These are phyloP conservation scores for Drosophila ficusphila DNA, from an alignment of 1,140 invertebrate species.

Conservation along the genomic window DNA sequence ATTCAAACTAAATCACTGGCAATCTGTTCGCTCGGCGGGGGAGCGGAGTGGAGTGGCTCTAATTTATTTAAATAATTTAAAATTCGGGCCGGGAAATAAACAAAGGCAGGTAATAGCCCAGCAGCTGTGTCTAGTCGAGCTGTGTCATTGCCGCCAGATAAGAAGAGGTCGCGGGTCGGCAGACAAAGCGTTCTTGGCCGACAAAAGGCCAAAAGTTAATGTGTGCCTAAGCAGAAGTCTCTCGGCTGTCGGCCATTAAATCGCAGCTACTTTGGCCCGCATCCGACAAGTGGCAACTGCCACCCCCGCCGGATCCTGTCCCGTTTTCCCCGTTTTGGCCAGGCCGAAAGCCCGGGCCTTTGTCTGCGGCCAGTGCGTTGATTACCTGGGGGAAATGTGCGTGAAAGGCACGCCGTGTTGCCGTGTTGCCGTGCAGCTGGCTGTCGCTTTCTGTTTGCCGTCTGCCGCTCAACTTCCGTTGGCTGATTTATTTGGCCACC, in stretches of 20 bases:
- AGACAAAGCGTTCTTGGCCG: conserved; percentile 64
- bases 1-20: conserved; percentile 73
- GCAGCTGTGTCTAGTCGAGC: conserved; percentile 75
- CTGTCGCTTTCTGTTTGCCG: conserved; percentile 74
- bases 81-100: conserved; percentile 44
- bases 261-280: conserved; percentile 48
- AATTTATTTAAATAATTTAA: conserved; percentile 83
- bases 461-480: conserved; percentile 39
- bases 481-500: conserved; percentile 61
- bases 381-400: conserved; percentile 82
- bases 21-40: conserved; percentile 50
- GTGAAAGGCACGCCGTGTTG: conserved; percentile 72
- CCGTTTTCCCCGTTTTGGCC: conserved; percentile 6
- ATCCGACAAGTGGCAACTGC: conserved; percentile 59
- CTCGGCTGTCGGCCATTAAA: conserved; percentile 56
- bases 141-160: conserved; percentile 60
- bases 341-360: conserved; percentile 22
- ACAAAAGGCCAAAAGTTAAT: conserved; percentile 82
- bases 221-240: conserved; percentile 71
- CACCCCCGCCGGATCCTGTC: conserved; percentile 17
- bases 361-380: conserved; percentile 71
- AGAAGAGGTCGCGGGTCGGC: conserved; percentile 23
- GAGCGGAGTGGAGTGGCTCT: conserved; percentile 61
- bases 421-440: conserved; percentile 57
- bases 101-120: conserved; percentile 52